phyloP scores from a whole-genome alignment of 2,113 vertebrate genomes.

The Misgurnus mizolepis region DNA sequence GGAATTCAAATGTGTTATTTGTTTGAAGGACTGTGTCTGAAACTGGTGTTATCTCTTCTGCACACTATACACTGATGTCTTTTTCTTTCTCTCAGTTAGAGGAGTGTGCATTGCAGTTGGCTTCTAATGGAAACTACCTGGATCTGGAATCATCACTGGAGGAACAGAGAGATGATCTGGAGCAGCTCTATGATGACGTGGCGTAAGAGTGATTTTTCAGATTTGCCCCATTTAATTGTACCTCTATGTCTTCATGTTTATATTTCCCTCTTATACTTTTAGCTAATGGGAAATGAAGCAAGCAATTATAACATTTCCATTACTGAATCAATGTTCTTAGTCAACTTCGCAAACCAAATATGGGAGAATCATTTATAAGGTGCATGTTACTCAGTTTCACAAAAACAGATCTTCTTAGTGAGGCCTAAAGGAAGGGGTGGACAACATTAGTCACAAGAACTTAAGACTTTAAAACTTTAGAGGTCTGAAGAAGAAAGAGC shows the following conservation, averaged over 20 bases:
- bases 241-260: background rate
- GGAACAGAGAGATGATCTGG: constrained; percentile 93
- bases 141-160: constrained; percentile 88
- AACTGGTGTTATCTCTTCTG: background rate
- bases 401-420: constrained; percentile 10
- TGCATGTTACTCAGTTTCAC: background rate
- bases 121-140: constrained; percentile 87
- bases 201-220: constrained; percentile 73
- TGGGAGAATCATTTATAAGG: constrained; percentile 6
- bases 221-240: background rate
- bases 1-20: background rate
- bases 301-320: background rate
- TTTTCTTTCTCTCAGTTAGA: constrained; percentile 77
- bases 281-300: background rate
- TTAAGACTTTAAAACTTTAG: background rate
- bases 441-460: constrained; percentile 24
- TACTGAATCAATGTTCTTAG: background rate
- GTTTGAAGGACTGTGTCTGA: background rate
- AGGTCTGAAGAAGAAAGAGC: background rate
- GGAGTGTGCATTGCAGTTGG: constrained; percentile 89
- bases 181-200: constrained; percentile 88
- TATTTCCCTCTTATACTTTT: background rate
- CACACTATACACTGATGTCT: background rate
- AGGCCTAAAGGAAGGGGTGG: constrained; percentile 25
- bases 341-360: constrained; percentile 22